These are phyloP conservation scores for Lophura nycthemera DNA, from an alignment of 2,113 vertebrate species.

Conservation along the genomic window DNA sequence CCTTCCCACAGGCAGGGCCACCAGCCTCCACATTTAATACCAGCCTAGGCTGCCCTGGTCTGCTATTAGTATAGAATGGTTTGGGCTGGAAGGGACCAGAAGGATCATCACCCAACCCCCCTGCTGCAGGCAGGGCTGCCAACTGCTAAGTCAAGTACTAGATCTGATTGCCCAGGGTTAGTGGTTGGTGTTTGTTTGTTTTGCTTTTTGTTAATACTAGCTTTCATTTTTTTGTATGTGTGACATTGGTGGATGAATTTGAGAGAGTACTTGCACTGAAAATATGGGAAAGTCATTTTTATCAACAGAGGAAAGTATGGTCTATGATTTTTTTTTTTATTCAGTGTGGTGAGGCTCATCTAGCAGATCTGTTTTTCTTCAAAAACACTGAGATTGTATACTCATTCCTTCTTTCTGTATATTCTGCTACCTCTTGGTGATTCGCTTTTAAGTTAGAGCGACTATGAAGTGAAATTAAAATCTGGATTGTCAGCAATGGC, in stretches of 20 bases:
- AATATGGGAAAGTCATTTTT: not conserved
- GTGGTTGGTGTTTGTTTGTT: not conserved
- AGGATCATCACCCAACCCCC: no score
- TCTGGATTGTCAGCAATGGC: accelerated
- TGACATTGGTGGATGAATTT: not conserved
- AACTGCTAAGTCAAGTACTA: no score
- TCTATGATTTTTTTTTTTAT: not conserved
- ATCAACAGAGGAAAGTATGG: accelerated
- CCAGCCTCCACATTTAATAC: no score
- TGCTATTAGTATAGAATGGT: no score
- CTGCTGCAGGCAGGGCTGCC: no score
- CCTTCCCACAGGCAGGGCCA: no score
- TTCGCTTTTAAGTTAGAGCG: not conserved
- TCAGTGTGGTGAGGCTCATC: accelerated
- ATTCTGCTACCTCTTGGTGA: accelerated
- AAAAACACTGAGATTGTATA: not conserved
- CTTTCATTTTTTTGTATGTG: not conserved
- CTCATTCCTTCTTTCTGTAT: no score
- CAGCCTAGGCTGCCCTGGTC: no score
- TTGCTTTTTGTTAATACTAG: no score
- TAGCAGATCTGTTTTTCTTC: not conserved
- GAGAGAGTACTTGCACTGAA: not conserved
- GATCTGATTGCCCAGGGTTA: not conserved
- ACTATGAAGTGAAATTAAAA: accelerated
- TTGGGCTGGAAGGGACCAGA: no score